These are phyloP conservation scores for Hemicrepidius hirtus DNA, from an alignment of 2,888 invertebrate genomes.

Conservation along the genomic window DNA sequence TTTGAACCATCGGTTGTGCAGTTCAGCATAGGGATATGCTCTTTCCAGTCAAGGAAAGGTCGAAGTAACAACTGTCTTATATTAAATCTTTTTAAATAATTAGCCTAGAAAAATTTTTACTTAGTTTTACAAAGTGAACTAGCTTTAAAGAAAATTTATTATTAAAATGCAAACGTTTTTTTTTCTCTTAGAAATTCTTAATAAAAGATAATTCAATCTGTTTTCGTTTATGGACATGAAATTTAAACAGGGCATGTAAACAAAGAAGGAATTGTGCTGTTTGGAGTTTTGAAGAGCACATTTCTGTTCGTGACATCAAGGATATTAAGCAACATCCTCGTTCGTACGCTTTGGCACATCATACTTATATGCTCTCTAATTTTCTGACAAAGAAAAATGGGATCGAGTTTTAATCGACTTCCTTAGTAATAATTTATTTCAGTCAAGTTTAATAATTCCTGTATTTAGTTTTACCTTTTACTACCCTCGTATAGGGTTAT, in stretches of 20 bases:
- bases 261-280: slow-evolving; percentile 45
- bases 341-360: slow-evolving; percentile 44
- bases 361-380: slow-evolving; percentile 39
- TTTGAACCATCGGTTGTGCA: too few species aligned
- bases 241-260: slow-evolving; percentile 44
- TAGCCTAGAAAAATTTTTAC: too few species aligned
- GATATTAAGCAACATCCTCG: slow-evolving; percentile 50
- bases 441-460: slow-evolving; percentile 5
- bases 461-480: slow-evolving; percentile 14
- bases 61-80: too few species aligned
- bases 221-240: slow-evolving; percentile 22
- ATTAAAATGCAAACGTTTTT: too few species aligned
- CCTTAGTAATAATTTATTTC: slow-evolving; percentile 10
- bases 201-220: slow-evolving; percentile 20
- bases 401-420: slow-evolving; percentile 20
- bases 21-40: too few species aligned
- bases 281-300: slow-evolving; percentile 42
- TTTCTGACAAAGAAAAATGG: slow-evolving; percentile 35
- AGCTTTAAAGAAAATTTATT: too few species aligned
- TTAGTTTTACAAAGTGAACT: too few species aligned
- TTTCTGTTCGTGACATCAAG: slow-evolving; percentile 47
- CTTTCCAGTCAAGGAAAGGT: too few species aligned
- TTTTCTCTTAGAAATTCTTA: not conserved
- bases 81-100: too few species aligned
- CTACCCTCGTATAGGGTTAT: slow-evolving; percentile 45